These are phyloP conservation scores for Motacilla alba DNA, from an alignment of 2,113 vertebrate species.

Conservation along the genomic window DNA sequence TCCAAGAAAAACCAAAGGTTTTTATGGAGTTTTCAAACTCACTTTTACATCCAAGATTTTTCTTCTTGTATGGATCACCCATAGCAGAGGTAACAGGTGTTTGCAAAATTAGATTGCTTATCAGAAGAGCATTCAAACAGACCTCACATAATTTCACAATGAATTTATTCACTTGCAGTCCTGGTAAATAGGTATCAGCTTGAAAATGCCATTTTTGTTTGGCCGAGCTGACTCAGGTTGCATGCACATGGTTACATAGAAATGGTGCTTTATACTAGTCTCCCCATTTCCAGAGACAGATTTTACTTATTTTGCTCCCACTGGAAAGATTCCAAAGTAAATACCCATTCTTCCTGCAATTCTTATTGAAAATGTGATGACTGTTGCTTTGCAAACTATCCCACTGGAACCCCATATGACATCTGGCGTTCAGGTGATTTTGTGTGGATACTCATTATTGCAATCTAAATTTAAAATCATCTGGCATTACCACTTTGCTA, in stretches of 20 bases:
- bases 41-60: background rate
- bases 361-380: background rate
- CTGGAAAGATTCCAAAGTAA: conserved; percentile 16
- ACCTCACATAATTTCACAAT: background rate
- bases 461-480: background rate
- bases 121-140: background rate
- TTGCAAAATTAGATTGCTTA: background rate
- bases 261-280: background rate
- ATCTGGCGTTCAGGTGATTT: conserved; percentile 19
- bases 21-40: background rate
- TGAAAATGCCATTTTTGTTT: background rate
- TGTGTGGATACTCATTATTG: background rate
- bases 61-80: background rate
- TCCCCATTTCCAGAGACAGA: background rate
- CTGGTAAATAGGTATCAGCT: background rate
- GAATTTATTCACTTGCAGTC: background rate
- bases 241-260: background rate
- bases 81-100: background rate
- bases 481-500: background rate
- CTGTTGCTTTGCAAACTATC: background rate
- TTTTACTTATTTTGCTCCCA: background rate
- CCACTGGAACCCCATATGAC: background rate
- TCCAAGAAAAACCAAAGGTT: background rate
- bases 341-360: background rate
- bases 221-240: background rate